Conservation (phyloP, 1,140 invertebrate genomes). For the Hesperophylax magnus region DNA sequence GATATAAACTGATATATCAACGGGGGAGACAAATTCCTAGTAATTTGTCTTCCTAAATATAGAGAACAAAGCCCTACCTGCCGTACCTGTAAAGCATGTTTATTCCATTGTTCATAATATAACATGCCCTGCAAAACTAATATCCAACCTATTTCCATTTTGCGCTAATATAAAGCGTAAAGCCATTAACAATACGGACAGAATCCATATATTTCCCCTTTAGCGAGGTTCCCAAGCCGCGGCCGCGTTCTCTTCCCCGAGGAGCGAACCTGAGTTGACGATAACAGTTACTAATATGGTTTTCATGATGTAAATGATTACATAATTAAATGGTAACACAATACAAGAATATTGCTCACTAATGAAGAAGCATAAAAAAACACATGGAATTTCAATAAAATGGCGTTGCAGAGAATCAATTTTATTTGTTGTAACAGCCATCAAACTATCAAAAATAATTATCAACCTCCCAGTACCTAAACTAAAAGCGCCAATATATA, state of each 20-base stretch:
- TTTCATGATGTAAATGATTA: slow-evolving; percentile 44
- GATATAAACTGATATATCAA: neutral
- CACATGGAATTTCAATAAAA: neutral
- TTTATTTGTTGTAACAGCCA: neutral
- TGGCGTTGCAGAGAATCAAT: neutral
- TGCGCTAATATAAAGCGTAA: slow-evolving; percentile 56
- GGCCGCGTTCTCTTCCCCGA: slow-evolving; percentile 44
- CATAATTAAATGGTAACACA: slow-evolving; percentile 28
- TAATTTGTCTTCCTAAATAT: slow-evolving; percentile 1
- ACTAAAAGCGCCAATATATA: no score
- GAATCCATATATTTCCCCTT: slow-evolving; percentile 56
- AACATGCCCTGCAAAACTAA: slow-evolving; percentile 48
- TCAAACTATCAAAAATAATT: neutral
- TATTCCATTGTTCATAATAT: slow-evolving; percentile 13
- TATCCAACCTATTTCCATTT: slow-evolving; percentile 55
- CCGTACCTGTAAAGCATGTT: neutral
- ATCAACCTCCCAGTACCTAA: neutral
- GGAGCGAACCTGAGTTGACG: slow-evolving; percentile 46
- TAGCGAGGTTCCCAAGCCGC: slow-evolving; percentile 34
- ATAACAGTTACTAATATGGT: slow-evolving; percentile 55
- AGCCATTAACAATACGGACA: slow-evolving; percentile 57
- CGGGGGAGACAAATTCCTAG: neutral
- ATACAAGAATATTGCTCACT: slow-evolving; percentile 34
- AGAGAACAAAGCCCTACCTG: neutral
- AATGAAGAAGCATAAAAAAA: neutral